phyloP scores from a whole-genome alignment of 64 coral and sea anemone genomes.

The Exaiptasia diaphana region DNA sequence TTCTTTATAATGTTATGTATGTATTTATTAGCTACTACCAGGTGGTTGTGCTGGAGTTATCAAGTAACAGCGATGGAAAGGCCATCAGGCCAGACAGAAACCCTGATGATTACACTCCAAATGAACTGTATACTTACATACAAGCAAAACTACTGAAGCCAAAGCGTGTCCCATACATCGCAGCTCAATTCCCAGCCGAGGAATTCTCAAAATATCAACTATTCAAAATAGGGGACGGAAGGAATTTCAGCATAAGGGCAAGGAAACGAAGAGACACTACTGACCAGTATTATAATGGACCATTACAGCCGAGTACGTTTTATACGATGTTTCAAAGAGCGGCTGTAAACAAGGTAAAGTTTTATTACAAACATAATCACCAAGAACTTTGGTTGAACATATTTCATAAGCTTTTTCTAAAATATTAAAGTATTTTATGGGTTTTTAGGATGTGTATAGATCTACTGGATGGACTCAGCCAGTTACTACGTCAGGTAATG shows the following conservation, averaged over 20 bases:
- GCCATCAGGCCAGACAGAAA: background rate
- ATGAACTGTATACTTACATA: conserved; percentile 57
- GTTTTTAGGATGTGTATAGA: conserved; percentile 65
- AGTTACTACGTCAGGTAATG: conserved; percentile 50
- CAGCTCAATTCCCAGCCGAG: conserved; percentile 52
- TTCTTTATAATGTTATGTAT: no score
- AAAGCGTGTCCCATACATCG: conserved; percentile 53
- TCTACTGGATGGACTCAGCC: conserved; percentile 69
- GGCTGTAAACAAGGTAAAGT: conserved; percentile 62
- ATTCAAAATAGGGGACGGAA: conserved; percentile 51
- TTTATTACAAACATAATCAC: background rate
- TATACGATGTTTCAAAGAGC: conserved; percentile 82
- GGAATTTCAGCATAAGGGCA: background rate
- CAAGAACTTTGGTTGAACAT: no score
- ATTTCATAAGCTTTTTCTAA: background rate
- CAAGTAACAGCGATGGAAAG: conserved; percentile 27
- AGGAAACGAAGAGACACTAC: background rate
- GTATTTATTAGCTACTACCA: conserved; percentile 59
- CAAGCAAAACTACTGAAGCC: conserved; percentile 40
- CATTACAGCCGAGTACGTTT: conserved; percentile 54
- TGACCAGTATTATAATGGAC: conserved; percentile 58
- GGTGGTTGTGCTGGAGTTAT: conserved; percentile 41
- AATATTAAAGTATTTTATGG: background rate
- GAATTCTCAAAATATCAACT: conserved; percentile 34
- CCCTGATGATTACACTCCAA: conserved; percentile 26